Evolutionary conservation across 2,888 invertebrate species (phyloP), one percentile per base, ranked within the genome.

Genomic region (Cantharis rustica): DNA sequence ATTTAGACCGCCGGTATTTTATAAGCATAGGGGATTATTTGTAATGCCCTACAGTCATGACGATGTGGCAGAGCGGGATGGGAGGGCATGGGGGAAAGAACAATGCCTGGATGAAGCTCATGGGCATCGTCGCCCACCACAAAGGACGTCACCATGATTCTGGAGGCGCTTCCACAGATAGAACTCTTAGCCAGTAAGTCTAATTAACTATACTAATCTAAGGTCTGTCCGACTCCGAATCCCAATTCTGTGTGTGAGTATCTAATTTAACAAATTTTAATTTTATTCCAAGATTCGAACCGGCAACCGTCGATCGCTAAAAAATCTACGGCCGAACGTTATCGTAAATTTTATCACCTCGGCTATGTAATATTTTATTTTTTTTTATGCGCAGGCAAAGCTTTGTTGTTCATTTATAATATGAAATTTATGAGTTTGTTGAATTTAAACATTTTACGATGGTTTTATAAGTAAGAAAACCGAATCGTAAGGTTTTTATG

Each of bases 91-190:
- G 93, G 88, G 92, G 91, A 85, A 91, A 91, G 87, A 94, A 94
- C 91, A 94, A 94, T 89, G 94, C 94, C 85, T 94, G 94, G 94
- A 93, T 94, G 93, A 94, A 94, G 88, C 89, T 94, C 82, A 94
- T 94, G 94, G 94, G 94, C 86, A 94, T 94, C 86, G 93, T 94
- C 62, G 68, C 75, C 72, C 76, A 79, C 83, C 94, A 94, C 90
- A 93, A 94, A 86, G 89, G 93, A 80, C 90, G 93, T 76, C 93
- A 93, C 86, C 92, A 93, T 89, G 92, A 93, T 81, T 90, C 91
- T 77, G 88, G 87, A 79, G 90, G 90, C 75, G 88, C 88, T 76
- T 91, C 92, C 85, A 91, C 91, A 85, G 93, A 93, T 83, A 89
- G 92, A 83, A 90, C 91, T 83, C 89, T 93, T 86, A 93, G 93